Conservation (phyloP, 1,140 invertebrate species). For the Maconellicoccus hirsutus region DNA sequence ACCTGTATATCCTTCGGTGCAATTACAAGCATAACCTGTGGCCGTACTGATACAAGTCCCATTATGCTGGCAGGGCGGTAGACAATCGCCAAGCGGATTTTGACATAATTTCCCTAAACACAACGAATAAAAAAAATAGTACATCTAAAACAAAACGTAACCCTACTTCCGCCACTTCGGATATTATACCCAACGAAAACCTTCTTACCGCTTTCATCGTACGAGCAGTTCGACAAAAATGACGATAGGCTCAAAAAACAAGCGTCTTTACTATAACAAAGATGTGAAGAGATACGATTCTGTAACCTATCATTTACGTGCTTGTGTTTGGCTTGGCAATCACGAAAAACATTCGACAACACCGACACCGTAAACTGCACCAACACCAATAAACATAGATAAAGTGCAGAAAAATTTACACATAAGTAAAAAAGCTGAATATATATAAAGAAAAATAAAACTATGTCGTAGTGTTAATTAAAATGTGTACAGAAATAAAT, state of each 20-base stretch:
- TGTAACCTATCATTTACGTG: neutral
- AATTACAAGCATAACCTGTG: conserved; percentile 45
- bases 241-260: neutral
- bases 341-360: conserved; percentile 1
- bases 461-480: no score
- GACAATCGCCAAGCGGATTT: conserved; percentile 83
- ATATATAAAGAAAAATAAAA: no score
- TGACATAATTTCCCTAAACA: conserved; percentile 85
- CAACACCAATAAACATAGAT: neutral
- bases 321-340: conserved; percentile 12
- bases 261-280: conserved; percentile 6
- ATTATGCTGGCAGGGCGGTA: conserved; percentile 74
- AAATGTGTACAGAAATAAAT: no score
- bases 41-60: conserved; percentile 44
- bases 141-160: neutral
- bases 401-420: neutral
- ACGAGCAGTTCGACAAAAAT: neutral
- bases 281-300: conserved; percentile 14
- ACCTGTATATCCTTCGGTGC: conserved; percentile 40
- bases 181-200: neutral
- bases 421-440: neutral
- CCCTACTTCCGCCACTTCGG: neutral
- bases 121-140: conserved; percentile 44
- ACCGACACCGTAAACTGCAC: conserved; percentile 14
- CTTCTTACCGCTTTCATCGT: neutral